Evolutionary conservation across 2,888 invertebrate species (phyloP).

Genomic region (Scaeva pyrastri): DNA sequence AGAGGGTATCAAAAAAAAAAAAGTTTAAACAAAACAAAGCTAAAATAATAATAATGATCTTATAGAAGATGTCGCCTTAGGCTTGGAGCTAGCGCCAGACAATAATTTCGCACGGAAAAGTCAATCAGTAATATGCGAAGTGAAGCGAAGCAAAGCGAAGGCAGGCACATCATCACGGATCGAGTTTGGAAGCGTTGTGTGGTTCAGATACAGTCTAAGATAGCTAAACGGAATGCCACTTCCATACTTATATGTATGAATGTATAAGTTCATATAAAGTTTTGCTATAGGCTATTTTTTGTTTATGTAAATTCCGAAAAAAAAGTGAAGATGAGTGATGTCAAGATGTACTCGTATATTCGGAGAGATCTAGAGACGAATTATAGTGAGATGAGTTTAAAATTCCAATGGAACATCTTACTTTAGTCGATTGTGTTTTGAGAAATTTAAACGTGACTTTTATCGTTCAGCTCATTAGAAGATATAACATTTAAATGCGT

Average conservation of each 20-base stretch:
- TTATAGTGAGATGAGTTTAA: background rate
- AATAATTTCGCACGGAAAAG: constrained; percentile 61
- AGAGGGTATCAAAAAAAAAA: background rate
- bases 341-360: background rate
- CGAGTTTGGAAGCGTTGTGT: background rate
- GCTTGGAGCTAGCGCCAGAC: constrained; percentile 69
- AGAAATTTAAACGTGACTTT: constrained; percentile 34
- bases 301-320: constrained; percentile 67
- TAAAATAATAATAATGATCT: constrained; percentile 8
- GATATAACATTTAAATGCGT: background rate
- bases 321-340: constrained; percentile 65
- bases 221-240: background rate
- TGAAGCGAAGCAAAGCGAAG: constrained; percentile 12
- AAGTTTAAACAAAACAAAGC: background rate
- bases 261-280: background rate
- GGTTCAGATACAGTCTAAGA: background rate
- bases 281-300: constrained; percentile 21
- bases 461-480: constrained; percentile 37
- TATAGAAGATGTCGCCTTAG: constrained; percentile 36
- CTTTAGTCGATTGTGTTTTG: constrained; percentile 49
- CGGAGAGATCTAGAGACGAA: background rate
- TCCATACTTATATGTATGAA: too few species aligned
- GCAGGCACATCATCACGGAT: too few species aligned
- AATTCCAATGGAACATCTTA: constrained; percentile 17
- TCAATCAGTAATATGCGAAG: constrained; percentile 63